phyloP scores from a whole-genome alignment of 2,113 vertebrate genomes.

The Cephalopholis sonnerati region DNA sequence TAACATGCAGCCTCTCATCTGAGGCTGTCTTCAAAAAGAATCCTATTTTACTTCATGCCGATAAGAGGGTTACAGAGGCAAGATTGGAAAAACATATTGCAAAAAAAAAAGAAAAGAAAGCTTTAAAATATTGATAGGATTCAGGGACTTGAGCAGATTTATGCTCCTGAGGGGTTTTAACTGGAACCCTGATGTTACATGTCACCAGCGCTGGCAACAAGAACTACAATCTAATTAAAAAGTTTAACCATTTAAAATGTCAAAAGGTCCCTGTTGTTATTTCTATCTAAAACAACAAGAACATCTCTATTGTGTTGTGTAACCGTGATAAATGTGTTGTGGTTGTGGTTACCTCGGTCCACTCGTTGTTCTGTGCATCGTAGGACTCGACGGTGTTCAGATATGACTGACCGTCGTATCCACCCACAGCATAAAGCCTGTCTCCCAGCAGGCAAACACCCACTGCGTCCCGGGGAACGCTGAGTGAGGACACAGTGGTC shows the following conservation, averaged over 20 bases:
- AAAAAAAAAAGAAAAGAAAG: neutral
- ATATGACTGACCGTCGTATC: conserved; percentile 95
- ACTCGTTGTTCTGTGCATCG: conserved; percentile 95
- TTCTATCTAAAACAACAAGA: neutral
- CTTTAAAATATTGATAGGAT: conserved; percentile 39
- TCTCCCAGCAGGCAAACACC: conserved; percentile 94
- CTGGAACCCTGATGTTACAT: conserved; percentile 12
- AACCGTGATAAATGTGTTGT: neutral
- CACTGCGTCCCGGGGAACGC: conserved; percentile 93
- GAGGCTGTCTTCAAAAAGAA: conserved; percentile 44
- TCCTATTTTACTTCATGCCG: conserved; percentile 45
- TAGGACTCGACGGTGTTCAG: conserved; percentile 95
- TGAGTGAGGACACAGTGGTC: conserved; percentile 94
- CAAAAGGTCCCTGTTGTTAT: neutral
- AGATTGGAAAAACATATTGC: conserved; percentile 14
- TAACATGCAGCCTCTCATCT: conserved; percentile 68
- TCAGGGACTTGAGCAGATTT: conserved; percentile 42
- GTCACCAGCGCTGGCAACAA: conserved; percentile 8
- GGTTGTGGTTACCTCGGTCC: conserved; percentile 91
- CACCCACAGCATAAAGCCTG: conserved; percentile 93
- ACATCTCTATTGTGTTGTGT: neutral
- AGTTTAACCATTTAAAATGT: neutral
- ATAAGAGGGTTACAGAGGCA: conserved; percentile 44
- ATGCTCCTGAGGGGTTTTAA: conserved; percentile 4
- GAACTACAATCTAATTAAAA: conserved; percentile 6